A percentile compares a stretch with the other conserved stretches of the same genome.
phyloP scores from a whole-genome alignment of 2,113 vertebrate species.

The Ptilorrhoa leucosticta region DNA sequence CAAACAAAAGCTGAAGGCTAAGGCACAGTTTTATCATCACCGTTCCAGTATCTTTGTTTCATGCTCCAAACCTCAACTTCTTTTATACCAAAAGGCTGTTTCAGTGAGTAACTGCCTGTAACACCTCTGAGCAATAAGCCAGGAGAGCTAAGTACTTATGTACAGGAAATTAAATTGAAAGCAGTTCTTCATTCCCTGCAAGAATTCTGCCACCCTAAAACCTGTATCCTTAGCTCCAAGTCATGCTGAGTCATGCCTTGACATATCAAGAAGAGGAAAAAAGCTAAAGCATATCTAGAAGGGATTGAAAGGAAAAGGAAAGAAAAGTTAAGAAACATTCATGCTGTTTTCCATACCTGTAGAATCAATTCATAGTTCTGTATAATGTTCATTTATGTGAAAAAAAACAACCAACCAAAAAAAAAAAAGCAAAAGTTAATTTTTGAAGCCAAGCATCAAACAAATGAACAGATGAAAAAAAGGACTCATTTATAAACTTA shows the following conservation, averaged over 20 bases:
- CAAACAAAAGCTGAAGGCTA: neutral
- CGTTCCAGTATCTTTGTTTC: neutral
- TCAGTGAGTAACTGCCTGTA: neutral
- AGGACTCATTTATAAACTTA: neutral
- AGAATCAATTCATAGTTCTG: constrained; percentile 84
- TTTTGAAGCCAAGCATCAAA: neutral
- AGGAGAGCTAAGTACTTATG: neutral
- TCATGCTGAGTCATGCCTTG: neutral
- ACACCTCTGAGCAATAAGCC: neutral
- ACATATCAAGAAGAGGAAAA: neutral
- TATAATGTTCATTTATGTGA: constrained; percentile 50
- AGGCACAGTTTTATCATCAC: neutral
- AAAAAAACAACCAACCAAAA: neutral
- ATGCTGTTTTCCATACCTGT: constrained; percentile 79
- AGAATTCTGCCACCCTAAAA: neutral
- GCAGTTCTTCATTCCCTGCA: neutral
- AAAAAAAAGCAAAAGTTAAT: constrained; percentile 5
- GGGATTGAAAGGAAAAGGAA: neutral
- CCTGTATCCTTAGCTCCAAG: neutral
- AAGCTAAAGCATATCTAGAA: neutral
- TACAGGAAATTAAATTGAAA: neutral
- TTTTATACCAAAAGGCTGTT: neutral
- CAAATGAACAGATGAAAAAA: neutral
- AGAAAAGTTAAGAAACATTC: neutral
- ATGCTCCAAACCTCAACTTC: neutral